Conservation (phyloP, 2,113 vertebrate species). For the Tachycineta bicolor region DNA sequence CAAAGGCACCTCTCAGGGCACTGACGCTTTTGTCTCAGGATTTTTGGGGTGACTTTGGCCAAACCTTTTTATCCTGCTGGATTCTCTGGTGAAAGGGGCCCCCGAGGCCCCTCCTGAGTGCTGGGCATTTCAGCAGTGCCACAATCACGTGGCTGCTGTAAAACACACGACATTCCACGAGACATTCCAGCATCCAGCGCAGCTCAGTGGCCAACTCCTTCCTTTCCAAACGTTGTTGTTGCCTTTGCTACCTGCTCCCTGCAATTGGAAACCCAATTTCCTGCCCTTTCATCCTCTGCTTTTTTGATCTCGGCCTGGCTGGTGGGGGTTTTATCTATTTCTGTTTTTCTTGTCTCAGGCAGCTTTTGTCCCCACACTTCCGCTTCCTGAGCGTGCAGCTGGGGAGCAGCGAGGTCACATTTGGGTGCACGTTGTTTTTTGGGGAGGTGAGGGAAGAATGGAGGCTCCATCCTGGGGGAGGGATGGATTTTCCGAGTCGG, state of each 20-base stretch:
- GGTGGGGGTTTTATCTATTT: constrained; percentile 48
- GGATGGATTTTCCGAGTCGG: background rate
- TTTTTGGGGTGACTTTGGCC: background rate
- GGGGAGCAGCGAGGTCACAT: background rate
- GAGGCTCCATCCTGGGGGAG: background rate
- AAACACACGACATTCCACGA: background rate
- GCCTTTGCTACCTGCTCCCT: constrained; percentile 40
- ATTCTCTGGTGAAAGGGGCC: background rate
- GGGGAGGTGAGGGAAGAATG: background rate
- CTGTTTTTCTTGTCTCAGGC: constrained; percentile 14
- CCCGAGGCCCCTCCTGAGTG: background rate
- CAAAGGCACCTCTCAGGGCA: background rate
- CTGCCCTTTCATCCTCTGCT: constrained; percentile 49
- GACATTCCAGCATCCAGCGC: background rate
- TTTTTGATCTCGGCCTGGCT: background rate
- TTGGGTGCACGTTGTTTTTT: background rate
- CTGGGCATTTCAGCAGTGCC: background rate
- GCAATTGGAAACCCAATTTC: constrained; percentile 25
- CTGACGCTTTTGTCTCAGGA: rapidly evolving
- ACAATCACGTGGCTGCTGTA: background rate
- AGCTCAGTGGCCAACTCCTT: background rate
- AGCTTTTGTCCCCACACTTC: constrained; percentile 28
- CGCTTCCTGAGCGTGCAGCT: constrained; percentile 60
- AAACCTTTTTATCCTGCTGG: background rate
- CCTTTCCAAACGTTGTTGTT: background rate